phyloP scores from a whole-genome alignment of 2,797 vertebrate genomes.

The Fringilla coelebs region DNA sequence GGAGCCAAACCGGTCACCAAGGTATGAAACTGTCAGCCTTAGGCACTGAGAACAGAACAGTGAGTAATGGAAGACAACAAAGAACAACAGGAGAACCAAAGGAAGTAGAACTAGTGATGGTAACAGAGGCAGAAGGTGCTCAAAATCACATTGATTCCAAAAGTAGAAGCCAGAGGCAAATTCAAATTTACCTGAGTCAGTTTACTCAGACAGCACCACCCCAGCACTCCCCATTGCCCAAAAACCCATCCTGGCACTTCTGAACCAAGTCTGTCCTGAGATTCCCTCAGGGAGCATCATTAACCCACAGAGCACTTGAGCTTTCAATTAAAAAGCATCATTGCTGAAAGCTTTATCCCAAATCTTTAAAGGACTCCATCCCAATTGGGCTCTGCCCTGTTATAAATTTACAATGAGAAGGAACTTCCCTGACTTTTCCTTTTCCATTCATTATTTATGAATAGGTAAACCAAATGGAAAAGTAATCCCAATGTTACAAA shows the following conservation, averaged over 20 bases:
- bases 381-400: fast-evolving
- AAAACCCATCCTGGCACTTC: not conserved
- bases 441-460: not conserved
- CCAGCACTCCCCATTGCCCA: not conserved
- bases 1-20: not conserved
- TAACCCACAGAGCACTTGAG: not conserved
- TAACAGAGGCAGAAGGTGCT: not conserved
- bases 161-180: not conserved
- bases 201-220: not conserved
- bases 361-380: not conserved
- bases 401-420: not conserved
- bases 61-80: not conserved
- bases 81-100: not conserved
- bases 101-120: not conserved
- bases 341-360: not conserved
- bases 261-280: not conserved
- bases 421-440: not conserved
- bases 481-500: not conserved
- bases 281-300: not conserved
- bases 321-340: not conserved
- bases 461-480: not conserved
- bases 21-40: not conserved
- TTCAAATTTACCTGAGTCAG: not conserved
- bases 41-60: not conserved
- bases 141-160: not conserved